A percentile compares a stretch with the other conserved stretches of the same genome.
These are phyloP conservation scores for Penaeus monodon DNA, from an alignment of 2,888 invertebrate species.

Conservation along the genomic window DNA sequence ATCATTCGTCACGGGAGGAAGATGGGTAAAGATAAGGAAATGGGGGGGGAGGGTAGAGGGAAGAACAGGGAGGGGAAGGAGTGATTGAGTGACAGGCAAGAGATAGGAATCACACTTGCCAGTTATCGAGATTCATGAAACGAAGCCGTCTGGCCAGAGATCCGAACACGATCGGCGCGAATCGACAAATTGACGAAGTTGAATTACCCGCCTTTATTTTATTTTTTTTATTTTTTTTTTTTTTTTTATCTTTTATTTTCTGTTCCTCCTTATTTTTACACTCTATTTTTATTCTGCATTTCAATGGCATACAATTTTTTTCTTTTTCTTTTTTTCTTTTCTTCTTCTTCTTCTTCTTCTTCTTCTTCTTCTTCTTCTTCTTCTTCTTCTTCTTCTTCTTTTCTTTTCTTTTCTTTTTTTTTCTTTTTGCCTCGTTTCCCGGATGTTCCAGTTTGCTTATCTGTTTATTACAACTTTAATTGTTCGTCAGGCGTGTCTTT, in stretches of 20 bases:
- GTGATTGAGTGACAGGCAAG: neutral
- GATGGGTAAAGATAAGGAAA: neutral
- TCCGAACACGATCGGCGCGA: neutral
- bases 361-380: no score
- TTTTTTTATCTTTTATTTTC: neutral
- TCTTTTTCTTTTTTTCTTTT: no score
- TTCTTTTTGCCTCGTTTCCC: no score
- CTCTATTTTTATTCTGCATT: neutral
- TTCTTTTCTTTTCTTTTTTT: no score
- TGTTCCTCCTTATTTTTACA: no score
- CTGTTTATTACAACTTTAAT: no score
- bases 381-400: no score
- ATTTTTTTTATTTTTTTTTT: neutral
- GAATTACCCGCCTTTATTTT: neutral
- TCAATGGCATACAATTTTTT: no score
- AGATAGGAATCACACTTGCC: neutral
- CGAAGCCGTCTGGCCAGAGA: neutral
- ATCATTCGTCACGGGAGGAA: neutral
- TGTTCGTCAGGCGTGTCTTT: no score
- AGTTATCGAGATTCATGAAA: neutral
- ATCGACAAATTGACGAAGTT: neutral
- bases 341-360: no score
- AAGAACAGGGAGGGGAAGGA: neutral
- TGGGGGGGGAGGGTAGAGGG: neutral
- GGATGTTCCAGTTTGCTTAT: no score